Percentiles rank a stretch among this genome's conserved stretches.
These are phyloP conservation scores for Gnatocerus cornutus DNA, from an alignment of 2,888 invertebrate genomes.

Conservation along the genomic window DNA sequence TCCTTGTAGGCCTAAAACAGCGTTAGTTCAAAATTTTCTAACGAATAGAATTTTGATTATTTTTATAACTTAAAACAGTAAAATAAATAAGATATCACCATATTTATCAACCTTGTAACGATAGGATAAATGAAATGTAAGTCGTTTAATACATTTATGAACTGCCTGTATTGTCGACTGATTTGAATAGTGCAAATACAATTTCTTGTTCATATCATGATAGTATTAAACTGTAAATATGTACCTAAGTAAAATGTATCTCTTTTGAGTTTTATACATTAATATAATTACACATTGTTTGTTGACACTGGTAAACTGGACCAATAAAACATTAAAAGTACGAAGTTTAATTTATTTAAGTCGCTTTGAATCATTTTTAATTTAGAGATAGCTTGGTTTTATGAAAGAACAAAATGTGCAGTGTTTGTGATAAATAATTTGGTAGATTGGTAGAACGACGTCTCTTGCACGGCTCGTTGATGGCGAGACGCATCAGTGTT, in stretches of 20 bases:
- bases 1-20: slow-evolving; percentile 45
- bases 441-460: slow-evolving; percentile 57
- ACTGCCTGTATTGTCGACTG: slow-evolving; percentile 53
- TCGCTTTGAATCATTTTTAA: slow-evolving; percentile 14
- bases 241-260: slow-evolving; percentile 47
- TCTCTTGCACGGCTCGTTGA: slow-evolving; percentile 59
- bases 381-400: slow-evolving; percentile 15
- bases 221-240: slow-evolving; percentile 53
- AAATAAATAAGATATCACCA: slow-evolving; percentile 8
- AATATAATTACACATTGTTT: slow-evolving; percentile 54
- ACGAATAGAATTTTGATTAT: slow-evolving; percentile 25
- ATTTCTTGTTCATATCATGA: slow-evolving; percentile 51
- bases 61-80: slow-evolving; percentile 25
- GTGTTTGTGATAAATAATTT: slow-evolving; percentile 53
- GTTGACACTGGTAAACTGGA: slow-evolving; percentile 63
- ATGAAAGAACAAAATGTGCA: slow-evolving; percentile 33
- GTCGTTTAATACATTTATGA: slow-evolving; percentile 27
- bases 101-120: background rate
- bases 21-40: slow-evolving; percentile 31
- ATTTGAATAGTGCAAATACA: slow-evolving; percentile 51
- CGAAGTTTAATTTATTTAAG: slow-evolving; percentile 5
- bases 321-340: slow-evolving; percentile 53
- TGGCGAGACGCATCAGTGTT: slow-evolving; percentile 68
- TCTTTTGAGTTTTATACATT: slow-evolving; percentile 55
- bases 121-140: slow-evolving; percentile 6